Conservation (phyloP, 2,113 vertebrate species). For the Nesospiza acunhae region DNA sequence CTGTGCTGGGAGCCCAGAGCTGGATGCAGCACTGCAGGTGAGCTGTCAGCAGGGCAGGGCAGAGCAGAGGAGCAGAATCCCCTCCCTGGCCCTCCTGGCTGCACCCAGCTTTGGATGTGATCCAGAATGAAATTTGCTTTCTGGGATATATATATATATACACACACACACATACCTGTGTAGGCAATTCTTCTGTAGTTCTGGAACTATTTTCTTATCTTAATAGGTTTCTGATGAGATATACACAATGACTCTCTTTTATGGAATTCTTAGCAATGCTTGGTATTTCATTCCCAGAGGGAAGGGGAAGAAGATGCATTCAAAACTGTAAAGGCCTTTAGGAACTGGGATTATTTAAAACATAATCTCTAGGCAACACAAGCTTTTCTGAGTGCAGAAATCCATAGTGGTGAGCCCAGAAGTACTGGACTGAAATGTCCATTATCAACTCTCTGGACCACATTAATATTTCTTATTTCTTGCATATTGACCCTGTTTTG, state of each 20-base stretch:
- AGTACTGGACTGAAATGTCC: not conserved
- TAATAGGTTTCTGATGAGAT: not conserved
- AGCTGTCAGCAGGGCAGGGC: not conserved
- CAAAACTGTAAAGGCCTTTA: not conserved
- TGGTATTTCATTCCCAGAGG: not conserved
- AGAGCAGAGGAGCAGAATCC: not conserved
- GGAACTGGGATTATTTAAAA: not conserved
- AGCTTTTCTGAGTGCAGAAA: not conserved
- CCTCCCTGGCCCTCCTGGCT: accelerated
- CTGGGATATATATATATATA: not conserved
- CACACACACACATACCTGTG: not conserved
- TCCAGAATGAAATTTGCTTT: not conserved
- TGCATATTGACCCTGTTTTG: not conserved
- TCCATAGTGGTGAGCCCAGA: not conserved
- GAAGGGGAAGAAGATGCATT: not conserved
- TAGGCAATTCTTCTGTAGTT: not conserved
- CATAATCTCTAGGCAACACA: not conserved
- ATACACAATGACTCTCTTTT: not conserved
- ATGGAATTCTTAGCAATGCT: not conserved
- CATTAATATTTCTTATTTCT: not conserved
- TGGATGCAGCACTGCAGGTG: not conserved
- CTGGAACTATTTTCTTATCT: not conserved
- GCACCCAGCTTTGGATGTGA: accelerated
- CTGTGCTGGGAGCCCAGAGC: not conserved
- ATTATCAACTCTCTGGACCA: not conserved